phyloP scores from a whole-genome alignment of 2,888 invertebrate genomes.

The Lydus trimaculatus region DNA sequence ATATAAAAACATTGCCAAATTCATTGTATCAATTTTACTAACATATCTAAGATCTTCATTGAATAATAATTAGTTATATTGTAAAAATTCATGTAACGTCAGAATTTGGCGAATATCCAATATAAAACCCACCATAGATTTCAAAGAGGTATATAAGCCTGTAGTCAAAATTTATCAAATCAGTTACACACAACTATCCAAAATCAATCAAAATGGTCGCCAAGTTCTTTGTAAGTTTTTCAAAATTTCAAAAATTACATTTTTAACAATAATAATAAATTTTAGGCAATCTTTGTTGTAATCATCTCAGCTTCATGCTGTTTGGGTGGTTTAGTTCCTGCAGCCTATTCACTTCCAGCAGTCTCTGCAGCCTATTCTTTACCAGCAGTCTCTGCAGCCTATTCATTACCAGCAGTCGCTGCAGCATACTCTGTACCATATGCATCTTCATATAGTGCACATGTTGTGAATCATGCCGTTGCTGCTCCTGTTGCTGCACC shows the following conservation, averaged over 20 bases:
- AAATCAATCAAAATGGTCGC: slow-evolving; percentile 28
- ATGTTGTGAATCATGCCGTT: slow-evolving; percentile 77
- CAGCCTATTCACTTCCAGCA: not conserved
- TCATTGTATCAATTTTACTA: not conserved
- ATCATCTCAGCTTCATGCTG: slow-evolving; percentile 34
- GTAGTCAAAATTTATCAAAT: not conserved
- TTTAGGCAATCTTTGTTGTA: slow-evolving; percentile 18
- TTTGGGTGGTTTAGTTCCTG: slow-evolving; percentile 50
- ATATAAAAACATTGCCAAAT: slow-evolving; percentile 6
- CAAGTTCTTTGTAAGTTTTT: slow-evolving; percentile 34
- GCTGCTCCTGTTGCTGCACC: slow-evolving; percentile 65
- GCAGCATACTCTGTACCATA: slow-evolving; percentile 75
- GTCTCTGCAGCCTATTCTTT: slow-evolving; percentile 35
- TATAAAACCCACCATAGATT: not conserved
- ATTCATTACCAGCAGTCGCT: slow-evolving; percentile 44
- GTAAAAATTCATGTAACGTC: not conserved
- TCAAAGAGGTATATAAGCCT: not conserved
- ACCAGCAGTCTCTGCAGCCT: slow-evolving; percentile 35
- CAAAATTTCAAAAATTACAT: not conserved
- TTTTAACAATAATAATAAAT: not conserved
- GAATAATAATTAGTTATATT: not conserved
- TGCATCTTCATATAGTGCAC: slow-evolving; percentile 80
- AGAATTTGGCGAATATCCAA: not conserved
- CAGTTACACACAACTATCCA: slow-evolving; percentile 8
- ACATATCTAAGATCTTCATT: not conserved